phyloP scores from a whole-genome alignment of 2,113 vertebrate species.

The Chionomys nivalis region DNA sequence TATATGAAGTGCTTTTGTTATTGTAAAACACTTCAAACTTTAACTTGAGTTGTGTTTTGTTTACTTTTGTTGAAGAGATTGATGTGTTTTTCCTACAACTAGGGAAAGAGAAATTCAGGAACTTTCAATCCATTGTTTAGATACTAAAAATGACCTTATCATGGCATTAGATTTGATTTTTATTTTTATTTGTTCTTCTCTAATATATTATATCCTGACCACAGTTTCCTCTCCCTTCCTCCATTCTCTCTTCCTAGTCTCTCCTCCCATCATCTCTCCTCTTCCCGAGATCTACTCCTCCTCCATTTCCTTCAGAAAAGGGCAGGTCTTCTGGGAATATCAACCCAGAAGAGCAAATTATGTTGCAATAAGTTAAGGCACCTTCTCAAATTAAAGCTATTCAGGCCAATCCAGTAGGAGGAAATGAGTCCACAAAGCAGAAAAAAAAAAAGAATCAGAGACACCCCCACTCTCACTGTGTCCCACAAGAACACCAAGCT shows the following conservation, averaged over 20 bases:
- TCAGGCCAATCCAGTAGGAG: background rate
- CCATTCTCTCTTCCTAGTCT: background rate
- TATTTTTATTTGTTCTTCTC: background rate
- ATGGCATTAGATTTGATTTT: background rate
- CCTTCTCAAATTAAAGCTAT: background rate
- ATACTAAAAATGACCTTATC: background rate
- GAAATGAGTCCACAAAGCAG: background rate
- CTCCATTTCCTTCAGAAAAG: background rate
- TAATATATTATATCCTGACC: background rate
- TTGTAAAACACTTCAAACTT: background rate
- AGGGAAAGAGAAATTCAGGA: background rate
- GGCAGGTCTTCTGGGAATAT: background rate
- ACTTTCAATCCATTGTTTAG: background rate
- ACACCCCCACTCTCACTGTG: background rate
- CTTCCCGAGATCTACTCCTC: background rate
- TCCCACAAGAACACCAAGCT: background rate
- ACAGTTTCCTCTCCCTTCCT: background rate
- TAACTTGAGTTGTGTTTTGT: background rate
- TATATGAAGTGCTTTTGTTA: background rate
- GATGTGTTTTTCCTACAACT: background rate
- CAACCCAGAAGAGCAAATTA: background rate
- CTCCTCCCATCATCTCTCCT: background rate
- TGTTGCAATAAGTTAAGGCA: background rate
- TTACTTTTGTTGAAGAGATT: background rate
- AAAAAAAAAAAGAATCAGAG: background rate